phyloP scores from a whole-genome alignment of 2,797 vertebrate genomes.

The Bovichtus diacanthus region DNA sequence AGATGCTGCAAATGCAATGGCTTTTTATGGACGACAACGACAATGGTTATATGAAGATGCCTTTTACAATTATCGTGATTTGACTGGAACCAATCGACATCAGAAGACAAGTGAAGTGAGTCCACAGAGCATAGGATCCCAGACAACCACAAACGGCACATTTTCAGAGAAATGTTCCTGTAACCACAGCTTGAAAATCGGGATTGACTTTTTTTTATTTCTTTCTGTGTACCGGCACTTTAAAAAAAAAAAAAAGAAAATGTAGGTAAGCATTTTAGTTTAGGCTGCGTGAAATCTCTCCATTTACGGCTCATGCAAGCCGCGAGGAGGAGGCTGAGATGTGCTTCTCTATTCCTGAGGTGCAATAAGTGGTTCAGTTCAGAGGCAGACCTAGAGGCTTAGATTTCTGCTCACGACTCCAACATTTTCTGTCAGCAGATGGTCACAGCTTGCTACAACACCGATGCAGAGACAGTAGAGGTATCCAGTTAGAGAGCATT shows the following conservation, averaged over 20 bases:
- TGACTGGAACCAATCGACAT: neutral
- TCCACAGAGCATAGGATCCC: neutral
- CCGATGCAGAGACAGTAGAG: neutral
- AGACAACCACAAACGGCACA: neutral
- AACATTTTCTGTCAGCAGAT: conserved; percentile 6
- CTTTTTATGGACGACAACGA: conserved; percentile 32
- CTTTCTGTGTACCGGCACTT: neutral
- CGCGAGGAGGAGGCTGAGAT: neutral
- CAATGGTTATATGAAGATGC: conserved; percentile 18
- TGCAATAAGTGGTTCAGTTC: neutral
- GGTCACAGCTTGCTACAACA: conserved; percentile 15
- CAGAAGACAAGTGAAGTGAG: neutral
- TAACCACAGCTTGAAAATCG: neutral
- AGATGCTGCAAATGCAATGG: conserved; percentile 50
- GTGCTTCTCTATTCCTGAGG: conserved; percentile 1
- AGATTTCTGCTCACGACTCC: conserved; percentile 18
- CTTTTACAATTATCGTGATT: conserved; percentile 25
- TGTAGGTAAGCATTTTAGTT: neutral
- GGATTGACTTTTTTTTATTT: neutral
- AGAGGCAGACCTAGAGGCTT: neutral
- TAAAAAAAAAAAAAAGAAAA: neutral
- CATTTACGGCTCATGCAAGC: neutral
- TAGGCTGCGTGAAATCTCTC: neutral
- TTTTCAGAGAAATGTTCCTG: neutral
- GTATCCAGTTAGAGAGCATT: conserved; percentile 6